A percentile compares a stretch with the other conserved stretches of the same genome.
Conservation (phyloP, 2,888 invertebrate species). For the Nesidiocoris tenuis region DNA sequence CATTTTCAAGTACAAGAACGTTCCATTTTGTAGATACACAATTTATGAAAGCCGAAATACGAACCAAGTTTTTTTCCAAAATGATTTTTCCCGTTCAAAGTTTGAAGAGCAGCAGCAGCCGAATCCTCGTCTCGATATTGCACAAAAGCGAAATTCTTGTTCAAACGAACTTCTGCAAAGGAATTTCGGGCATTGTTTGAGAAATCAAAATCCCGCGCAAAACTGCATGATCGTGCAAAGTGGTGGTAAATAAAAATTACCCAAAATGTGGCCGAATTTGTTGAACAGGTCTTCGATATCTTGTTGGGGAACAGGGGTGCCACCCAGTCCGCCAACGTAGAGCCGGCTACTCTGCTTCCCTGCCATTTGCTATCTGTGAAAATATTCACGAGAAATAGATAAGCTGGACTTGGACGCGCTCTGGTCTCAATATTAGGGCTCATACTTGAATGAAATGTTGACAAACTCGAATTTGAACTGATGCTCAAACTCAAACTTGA, state of each 20-base stretch:
- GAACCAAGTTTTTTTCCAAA: constrained; percentile 69
- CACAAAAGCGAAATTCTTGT: constrained; percentile 82
- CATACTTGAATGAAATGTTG: too few relatives aligned
- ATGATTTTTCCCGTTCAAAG: constrained; percentile 69
- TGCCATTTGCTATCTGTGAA: constrained; percentile 3
- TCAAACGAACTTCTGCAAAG: constrained; percentile 64
- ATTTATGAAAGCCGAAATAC: constrained; percentile 50
- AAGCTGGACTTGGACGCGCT: too few relatives aligned
- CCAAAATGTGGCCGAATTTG: constrained; percentile 67
- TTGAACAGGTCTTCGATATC: constrained; percentile 74
- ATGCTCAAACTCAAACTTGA: too few relatives aligned
- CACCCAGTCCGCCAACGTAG: constrained; percentile 43
- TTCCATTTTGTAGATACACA: neutral
- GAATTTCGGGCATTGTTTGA: too few relatives aligned
- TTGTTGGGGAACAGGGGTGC: constrained; percentile 49
- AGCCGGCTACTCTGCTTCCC: constrained; percentile 41
- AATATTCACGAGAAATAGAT: too few relatives aligned
- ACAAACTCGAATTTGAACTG: too few relatives aligned
- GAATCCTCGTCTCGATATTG: constrained; percentile 75
- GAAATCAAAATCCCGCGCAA: too few relatives aligned
- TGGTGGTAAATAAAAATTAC: constrained; percentile 48
- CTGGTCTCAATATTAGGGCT: too few relatives aligned
- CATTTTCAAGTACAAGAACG: neutral
- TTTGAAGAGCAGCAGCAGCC: constrained; percentile 72
- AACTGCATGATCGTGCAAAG: neutral